Evolutionary conservation across 2,888 invertebrate species (phyloP), one percentile per base, ranked within the genome.

Genomic region (Andrena bicolor): DNA sequence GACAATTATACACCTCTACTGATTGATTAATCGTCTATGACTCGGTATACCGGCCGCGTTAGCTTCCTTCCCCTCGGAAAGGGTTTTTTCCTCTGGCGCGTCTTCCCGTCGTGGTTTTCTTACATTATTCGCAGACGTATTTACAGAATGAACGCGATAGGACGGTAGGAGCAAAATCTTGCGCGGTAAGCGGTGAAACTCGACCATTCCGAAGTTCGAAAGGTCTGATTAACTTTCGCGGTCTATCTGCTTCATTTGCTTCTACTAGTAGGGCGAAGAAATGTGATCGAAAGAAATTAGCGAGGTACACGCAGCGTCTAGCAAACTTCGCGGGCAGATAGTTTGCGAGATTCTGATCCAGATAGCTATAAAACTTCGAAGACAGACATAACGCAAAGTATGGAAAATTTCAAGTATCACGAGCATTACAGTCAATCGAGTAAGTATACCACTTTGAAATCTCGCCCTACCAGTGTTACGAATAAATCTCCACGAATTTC

Each of bases 161-260:
- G 88, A 88, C 88, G 88, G 88, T 86, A 89, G 85, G 86, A 76
- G 80, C 61, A 79, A 79, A 78, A 75, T 75, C 71, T 69, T n/a
- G 65, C 51, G 53, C 49, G 23, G 26, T 13, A 41, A 73, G 28
- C 69, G 30, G 7, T 2, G 48, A 8, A 20, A 56, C 56, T 23
- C 56, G 20, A 23, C 23, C n/a, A 26, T 26, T 10, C 3, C 2
- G 10, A 56, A 13, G 10, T 1, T 56, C 23, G 10, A 56, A 26
- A 56, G 10, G 23, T 23, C 7, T 10, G 13, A 56, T 56, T 26
- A 10, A 13, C 13, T 5, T 41, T 41, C 41, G 41, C 41, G 41
- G 16, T 41, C 41, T 16, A 5, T 16, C 41, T 5, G 41, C 16
- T 16, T 16, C 13, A 41, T 41, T 41, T 41, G 5, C 41, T 1